Base-by-base conservation (phyloP, 2,113 vertebrate species). In the Polypterus bichir region DNA sequence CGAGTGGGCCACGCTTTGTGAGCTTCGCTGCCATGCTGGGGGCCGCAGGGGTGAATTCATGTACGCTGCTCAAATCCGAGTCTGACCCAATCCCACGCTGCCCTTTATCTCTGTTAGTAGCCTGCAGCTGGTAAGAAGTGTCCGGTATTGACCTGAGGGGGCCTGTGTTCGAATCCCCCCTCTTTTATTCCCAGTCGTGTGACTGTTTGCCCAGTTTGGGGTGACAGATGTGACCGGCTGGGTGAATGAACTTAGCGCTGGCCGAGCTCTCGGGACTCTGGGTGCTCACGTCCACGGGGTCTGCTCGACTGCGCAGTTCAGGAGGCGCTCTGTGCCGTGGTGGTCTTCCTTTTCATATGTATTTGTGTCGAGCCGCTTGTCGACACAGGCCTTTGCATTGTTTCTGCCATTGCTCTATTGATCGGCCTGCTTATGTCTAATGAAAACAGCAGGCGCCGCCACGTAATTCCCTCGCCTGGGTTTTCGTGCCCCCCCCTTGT, bases 391-490 rank as follows among this genome's bases (percentile, higher is more conserved):
- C 60, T 11, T 4, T 45, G 68, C 45, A 53, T 64, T 63, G 11
- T 60, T 63, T 66, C 61, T 8, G 45, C 52, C 54, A 51, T 55
- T 66, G 63, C 66, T 44, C 63, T 69, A 70, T 66, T 61, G 66
- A 78, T 79, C 65, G 47, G 5, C 53, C 44, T 44, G 64, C 66
- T 61, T 63, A 67, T 65, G 57, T 71, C 70, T 68, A 76, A 69
- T 62, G 67, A 60, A 58, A 61, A 62, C 48, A 56, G 47, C 48
- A 48, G 57, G 44, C 27, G 2, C 27, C 27, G 27, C 27, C 27
- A 27, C 27, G 27, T 27, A 27, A 27, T 27, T 45, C 46, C 61
- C 9, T 53, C 60, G 10, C 2, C 7, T 5, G 10, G 46, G 46
- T 60, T 49, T 63, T 9, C 60, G 46, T 64, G 57, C 27, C 2